A percentile compares a stretch with the other conserved stretches of the same genome.
phyloP scores from a whole-genome alignment of 1,140 invertebrate genomes.

The Hetaerina americana region DNA sequence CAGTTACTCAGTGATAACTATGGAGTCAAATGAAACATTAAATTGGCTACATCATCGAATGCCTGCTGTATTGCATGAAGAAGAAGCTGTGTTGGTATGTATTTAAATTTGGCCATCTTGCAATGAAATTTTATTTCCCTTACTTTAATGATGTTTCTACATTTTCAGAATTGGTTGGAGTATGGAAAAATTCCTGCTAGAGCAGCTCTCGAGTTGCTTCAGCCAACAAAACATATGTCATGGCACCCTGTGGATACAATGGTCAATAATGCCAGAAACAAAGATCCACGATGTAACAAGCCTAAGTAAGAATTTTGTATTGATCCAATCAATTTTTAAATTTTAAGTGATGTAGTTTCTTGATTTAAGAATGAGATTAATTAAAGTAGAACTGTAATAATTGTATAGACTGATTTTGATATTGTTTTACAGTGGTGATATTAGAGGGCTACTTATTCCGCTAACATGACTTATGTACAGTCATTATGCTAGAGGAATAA shows the following conservation, averaged over 20 bases:
- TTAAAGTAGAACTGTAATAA: no score
- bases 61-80: conserved; percentile 57
- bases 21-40: conserved; percentile 52
- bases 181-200: conserved; percentile 38
- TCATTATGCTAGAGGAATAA: no score
- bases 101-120: conserved; percentile 5
- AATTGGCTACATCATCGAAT: conserved; percentile 65
- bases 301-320: conserved; percentile 23
- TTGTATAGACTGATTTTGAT: no score
- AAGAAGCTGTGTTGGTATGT: conserved; percentile 50
- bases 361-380: no score
- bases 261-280: conserved; percentile 61
- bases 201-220: conserved; percentile 38
- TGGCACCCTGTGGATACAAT: conserved; percentile 55
- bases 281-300: conserved; percentile 51
- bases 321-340: conserved; percentile 20
- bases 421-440: no score
- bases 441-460: no score
- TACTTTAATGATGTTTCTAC: not conserved
- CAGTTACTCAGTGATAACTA: conserved; percentile 66
- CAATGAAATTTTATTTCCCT: not conserved
- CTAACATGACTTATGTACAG: no score
- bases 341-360: not conserved
- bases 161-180: conserved; percentile 53
- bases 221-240: conserved; percentile 33